These are phyloP conservation scores for Muscicapa comitata DNA, from an alignment of 2,797 vertebrate genomes.

Conservation along the genomic window DNA sequence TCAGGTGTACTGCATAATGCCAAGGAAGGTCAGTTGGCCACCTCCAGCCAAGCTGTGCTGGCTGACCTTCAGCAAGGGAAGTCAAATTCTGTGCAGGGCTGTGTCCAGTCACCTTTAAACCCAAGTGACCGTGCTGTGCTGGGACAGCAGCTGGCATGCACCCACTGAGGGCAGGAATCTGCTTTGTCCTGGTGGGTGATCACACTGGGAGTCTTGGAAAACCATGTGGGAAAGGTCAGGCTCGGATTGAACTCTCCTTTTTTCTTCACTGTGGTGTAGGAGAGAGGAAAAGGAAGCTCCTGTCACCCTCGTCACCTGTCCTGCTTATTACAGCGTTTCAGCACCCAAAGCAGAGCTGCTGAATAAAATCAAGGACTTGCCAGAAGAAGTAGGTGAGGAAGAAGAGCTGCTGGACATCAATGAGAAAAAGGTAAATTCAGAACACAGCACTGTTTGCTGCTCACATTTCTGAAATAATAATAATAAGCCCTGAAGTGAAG, in stretches of 20 bases:
- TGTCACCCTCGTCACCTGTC: conserved; percentile 57
- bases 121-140: background rate
- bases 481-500: background rate
- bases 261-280: conserved; percentile 66
- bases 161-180: conserved; percentile 44
- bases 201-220: background rate
- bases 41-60: background rate
- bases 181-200: background rate
- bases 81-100: background rate
- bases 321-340: conserved; percentile 74
- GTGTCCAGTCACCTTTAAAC: background rate
- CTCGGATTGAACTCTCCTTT: background rate
- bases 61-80: background rate
- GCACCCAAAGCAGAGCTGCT: conserved; percentile 75
- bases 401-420: conserved; percentile 79
- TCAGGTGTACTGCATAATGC: background rate
- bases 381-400: conserved; percentile 73
- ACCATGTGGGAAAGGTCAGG: background rate
- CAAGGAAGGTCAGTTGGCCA: background rate
- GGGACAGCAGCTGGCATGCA: background rate
- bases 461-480: background rate
- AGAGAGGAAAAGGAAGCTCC: conserved; percentile 63
- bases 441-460: background rate
- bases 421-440: conserved; percentile 81
- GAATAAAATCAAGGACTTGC: conserved; percentile 73